A percentile compares a stretch with the other conserved stretches of the same genome.
phyloP scores from a whole-genome alignment of 2,797 vertebrate species.

The Neosilurus mollespiculum region DNA sequence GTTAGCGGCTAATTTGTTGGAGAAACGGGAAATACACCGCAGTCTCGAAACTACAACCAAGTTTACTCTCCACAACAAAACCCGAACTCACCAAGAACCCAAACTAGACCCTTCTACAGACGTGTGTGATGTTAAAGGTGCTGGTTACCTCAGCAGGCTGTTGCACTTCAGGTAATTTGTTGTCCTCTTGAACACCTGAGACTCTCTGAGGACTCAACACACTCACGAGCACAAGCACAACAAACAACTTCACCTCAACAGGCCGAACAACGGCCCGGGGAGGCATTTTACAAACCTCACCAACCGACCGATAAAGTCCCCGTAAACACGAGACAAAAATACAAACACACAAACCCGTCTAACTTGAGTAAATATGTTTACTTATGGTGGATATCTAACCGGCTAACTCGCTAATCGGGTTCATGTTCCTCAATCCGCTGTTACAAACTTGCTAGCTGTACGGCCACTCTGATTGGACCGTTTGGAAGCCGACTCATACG shows the following conservation, averaged over 20 bases:
- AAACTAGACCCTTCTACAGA: neutral
- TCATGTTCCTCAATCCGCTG: constrained; percentile 6
- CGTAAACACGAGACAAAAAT: neutral
- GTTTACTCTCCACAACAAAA: neutral
- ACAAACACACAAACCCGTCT: neutral
- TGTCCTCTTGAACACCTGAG: constrained; percentile 69
- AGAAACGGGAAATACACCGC: neutral
- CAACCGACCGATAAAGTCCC: neutral
- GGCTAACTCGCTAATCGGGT: neutral
- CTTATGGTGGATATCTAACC: neutral
- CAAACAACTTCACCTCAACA: constrained; percentile 53
- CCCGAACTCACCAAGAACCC: neutral
- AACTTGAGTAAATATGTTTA: neutral
- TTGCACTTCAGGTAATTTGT: constrained; percentile 62
- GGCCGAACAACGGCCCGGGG: constrained; percentile 52
- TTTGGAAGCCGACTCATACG: neutral
- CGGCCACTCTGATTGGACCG: constrained; percentile 7
- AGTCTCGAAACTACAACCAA: neutral
- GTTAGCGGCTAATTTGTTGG: neutral
- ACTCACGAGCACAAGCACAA: constrained; percentile 56
- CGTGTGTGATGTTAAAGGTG: neutral
- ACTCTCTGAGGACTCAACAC: constrained; percentile 65
- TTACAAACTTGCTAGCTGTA: neutral
- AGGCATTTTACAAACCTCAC: constrained; percentile 61
- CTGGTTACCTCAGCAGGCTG: constrained; percentile 65